phyloP scores from a whole-genome alignment of 37 sponge, comb jelly and placozoan species.

The Corticium candelabrum region DNA sequence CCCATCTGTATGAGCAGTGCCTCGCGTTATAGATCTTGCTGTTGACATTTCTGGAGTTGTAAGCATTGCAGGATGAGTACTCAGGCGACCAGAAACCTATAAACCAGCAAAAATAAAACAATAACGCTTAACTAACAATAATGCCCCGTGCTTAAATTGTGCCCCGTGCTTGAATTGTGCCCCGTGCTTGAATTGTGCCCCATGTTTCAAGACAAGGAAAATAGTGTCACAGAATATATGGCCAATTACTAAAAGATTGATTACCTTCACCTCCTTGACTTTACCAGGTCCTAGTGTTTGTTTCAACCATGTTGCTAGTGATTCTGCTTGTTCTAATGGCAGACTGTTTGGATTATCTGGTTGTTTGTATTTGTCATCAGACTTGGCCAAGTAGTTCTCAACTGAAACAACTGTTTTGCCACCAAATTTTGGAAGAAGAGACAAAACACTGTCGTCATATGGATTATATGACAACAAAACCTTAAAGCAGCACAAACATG shows the following conservation, averaged over 20 bases:
- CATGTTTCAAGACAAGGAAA: too few species aligned
- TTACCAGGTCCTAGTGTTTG: conserved; percentile 10
- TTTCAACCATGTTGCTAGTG: conserved; percentile 21
- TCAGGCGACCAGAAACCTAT: conserved; percentile 1
- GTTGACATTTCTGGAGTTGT: conserved; percentile 13
- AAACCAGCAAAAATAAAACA: too few species aligned
- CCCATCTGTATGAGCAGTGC: conserved; percentile 3
- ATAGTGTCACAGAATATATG: too few species aligned
- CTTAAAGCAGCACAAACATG: neutral
- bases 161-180: too few species aligned
- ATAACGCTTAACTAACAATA: too few species aligned
- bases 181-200: too few species aligned
- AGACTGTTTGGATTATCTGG: neutral
- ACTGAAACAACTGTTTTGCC: conserved; percentile 18
- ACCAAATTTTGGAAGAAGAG: conserved; percentile 8
- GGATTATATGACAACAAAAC: conserved; percentile 34
- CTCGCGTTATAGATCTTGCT: conserved; percentile 3
- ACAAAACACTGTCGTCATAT: conserved; percentile 38
- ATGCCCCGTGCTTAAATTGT: too few species aligned
- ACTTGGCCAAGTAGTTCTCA: conserved; percentile 15
- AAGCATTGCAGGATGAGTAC: conserved; percentile 23
- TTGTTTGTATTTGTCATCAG: neutral
- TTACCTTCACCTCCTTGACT: conserved; percentile 29
- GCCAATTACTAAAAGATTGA: too few species aligned
- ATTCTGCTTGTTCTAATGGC: conserved; percentile 11